Evolutionary conservation across 35 echinoderm and acorn worm species (phyloP), one percentile per base, ranked within the genome.

Genomic region (Ophiothrix spiculata): DNA sequence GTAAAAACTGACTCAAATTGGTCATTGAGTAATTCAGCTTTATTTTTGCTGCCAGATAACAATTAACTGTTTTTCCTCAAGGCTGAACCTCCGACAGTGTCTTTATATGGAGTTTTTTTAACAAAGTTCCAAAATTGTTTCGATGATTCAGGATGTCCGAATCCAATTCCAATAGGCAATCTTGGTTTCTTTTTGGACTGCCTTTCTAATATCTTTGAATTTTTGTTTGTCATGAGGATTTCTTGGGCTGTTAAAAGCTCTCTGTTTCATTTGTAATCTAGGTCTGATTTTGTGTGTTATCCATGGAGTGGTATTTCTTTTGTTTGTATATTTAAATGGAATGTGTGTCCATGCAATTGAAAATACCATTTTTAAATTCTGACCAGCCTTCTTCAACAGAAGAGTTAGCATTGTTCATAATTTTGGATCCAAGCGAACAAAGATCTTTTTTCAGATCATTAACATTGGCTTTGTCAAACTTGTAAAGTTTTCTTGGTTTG

Each of bases 1-100:
- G 77, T 79, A 14, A 36, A 79, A 36, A 79, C 32, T 37, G 77
- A 79, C 31, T 40, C 36, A 79, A 79, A 79, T 79, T 79, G 77
- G 1, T 16, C 19, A 31, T 79, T 79, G 23, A 79, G 33, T 16
- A 31, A 0, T 14, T 37, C 39, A 23, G 77, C 77, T 15, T 79
- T 79, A n/a, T 28, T 28, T 14, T 36, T 10, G 17, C 36, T 37
- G 21, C 23, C 34, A 1, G 77, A 40, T 25, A 79, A 15, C 36
- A 31, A 14, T 39, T 23, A 4, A 39, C 39, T 11, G 4, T 37
- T 37, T 33, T 37, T 79, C n/a, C 36, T 79, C 0, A 79, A 37
- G 36, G 77, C 77, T 40, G 23, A 33, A 23, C 36, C 33, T 31
- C 37, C 37, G 15, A 40, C 19, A 23, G 34, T 39, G 31, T 40